These are phyloP conservation scores for Drosophila bipectinata DNA, from an alignment of 1,140 invertebrate genomes.

Conservation along the genomic window DNA sequence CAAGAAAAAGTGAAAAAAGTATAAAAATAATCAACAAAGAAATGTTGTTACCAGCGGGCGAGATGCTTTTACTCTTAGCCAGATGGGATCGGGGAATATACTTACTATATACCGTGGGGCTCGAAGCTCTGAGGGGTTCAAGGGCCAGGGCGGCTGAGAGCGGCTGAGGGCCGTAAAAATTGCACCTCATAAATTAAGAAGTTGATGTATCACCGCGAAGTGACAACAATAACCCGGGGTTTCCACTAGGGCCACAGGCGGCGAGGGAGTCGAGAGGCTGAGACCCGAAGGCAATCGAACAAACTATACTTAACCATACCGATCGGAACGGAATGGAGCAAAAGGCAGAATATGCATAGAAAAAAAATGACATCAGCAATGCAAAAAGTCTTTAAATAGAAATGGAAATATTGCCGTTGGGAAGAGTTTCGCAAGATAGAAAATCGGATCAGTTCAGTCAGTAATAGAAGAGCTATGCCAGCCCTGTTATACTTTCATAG, in stretches of 20 bases:
- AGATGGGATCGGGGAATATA: neutral
- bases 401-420: constrained; percentile 34
- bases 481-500: too few species aligned
- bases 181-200: constrained; percentile 73
- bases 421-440: constrained; percentile 4
- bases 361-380: constrained; percentile 53
- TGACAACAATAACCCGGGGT: constrained; percentile 39
- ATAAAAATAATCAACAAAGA: constrained; percentile 51
- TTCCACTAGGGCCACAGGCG: neutral
- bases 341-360: constrained; percentile 46
- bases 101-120: neutral
- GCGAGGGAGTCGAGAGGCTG: constrained; percentile 10
- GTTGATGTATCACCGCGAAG: constrained; percentile 51
- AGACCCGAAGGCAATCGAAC: constrained; percentile 5
- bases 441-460: neutral
- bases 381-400: constrained; percentile 53
- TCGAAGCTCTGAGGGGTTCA: neutral
- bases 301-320: constrained; percentile 17
- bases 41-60: constrained; percentile 46
- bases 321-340: neutral
- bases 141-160: constrained; percentile 7
- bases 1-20: constrained; percentile 73
- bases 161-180: constrained; percentile 56
- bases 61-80: constrained; percentile 55
- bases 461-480: too few species aligned